Percentiles rank a stretch among this genome's conserved stretches.
Conservation (phyloP, 2,888 invertebrate species). For the Dryococelus australis region DNA sequence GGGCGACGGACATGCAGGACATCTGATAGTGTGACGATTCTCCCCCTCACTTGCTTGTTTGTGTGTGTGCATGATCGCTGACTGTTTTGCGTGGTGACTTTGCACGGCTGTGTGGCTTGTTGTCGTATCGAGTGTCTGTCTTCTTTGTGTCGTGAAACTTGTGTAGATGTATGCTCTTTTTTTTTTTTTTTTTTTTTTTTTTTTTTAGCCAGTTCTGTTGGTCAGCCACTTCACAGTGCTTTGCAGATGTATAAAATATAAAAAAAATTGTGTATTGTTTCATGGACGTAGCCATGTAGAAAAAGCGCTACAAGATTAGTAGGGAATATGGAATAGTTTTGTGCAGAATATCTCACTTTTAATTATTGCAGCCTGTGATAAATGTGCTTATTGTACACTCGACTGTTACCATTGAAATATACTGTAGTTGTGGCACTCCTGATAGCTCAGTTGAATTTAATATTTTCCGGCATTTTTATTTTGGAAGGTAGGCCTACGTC, state of each 20-base stretch:
- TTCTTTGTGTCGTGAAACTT: not conserved
- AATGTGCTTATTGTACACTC: not conserved
- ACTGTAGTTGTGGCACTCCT: no score
- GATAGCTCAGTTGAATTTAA: not conserved
- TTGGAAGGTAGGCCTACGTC: not conserved
- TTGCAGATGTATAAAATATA: not conserved
- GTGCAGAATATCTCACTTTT: not conserved
- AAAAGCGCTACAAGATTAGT: not conserved
- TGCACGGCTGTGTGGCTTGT: not conserved
- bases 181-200: not conserved
- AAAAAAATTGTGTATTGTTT: not conserved
- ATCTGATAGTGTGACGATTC: conserved; percentile 33
- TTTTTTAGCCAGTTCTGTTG: not conserved
- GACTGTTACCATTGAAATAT: no score
- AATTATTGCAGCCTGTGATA: not conserved
- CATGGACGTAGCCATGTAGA: not conserved
- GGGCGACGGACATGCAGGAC: conserved; percentile 51
- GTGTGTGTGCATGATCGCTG: not conserved
- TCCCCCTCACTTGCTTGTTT: not conserved
- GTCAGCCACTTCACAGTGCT: not conserved
- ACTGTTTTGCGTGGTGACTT: not conserved
- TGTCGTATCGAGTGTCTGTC: not conserved
- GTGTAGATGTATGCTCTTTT: not conserved
- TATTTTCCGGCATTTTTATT: not conserved
- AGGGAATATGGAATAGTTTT: not conserved